A percentile compares a stretch with the other conserved stretches of the same genome.
phyloP scores from a whole-genome alignment of 2,113 vertebrate species.

The Rynchops niger region DNA sequence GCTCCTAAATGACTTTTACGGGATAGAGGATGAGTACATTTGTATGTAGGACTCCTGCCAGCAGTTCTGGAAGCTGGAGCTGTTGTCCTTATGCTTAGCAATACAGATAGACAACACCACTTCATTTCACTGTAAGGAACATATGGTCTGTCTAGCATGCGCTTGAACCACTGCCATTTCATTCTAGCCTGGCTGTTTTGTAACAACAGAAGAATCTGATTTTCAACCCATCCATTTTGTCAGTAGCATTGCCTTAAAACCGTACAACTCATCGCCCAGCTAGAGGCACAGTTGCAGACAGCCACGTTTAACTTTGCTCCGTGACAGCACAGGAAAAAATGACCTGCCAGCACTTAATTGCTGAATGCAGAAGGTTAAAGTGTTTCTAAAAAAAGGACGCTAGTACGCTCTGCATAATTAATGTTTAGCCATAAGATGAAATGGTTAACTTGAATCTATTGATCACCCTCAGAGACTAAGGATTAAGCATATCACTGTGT shows the following conservation, averaged over 20 bases:
- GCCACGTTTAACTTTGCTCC: not conserved
- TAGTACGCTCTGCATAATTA: not conserved
- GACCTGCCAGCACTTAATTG: not conserved
- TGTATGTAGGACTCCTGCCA: not conserved
- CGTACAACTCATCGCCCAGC: not conserved
- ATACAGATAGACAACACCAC: not conserved
- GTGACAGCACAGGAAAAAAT: not conserved
- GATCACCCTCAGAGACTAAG: not conserved
- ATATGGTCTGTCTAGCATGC: not conserved
- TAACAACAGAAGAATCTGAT: not conserved
- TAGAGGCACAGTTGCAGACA: not conserved
- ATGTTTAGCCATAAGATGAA: not conserved
- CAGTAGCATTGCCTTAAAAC: not conserved
- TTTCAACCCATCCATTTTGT: not conserved
- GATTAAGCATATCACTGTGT: not conserved
- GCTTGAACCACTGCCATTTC: slow-evolving; percentile 33
- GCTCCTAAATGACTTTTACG: not conserved
- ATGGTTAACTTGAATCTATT: not conserved
- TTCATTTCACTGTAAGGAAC: not conserved
- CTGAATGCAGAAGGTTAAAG: not conserved
- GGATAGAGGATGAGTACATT: not conserved
- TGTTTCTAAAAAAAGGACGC: not conserved
- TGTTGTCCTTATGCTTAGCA: not conserved
- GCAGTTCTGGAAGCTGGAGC: slow-evolving; percentile 1
- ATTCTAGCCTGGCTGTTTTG: not conserved